Evolutionary conservation across 2,113 vertebrate genomes (phyloP), one percentile per base, ranked within the genome.

Genomic region (Falco punctatus): DNA sequence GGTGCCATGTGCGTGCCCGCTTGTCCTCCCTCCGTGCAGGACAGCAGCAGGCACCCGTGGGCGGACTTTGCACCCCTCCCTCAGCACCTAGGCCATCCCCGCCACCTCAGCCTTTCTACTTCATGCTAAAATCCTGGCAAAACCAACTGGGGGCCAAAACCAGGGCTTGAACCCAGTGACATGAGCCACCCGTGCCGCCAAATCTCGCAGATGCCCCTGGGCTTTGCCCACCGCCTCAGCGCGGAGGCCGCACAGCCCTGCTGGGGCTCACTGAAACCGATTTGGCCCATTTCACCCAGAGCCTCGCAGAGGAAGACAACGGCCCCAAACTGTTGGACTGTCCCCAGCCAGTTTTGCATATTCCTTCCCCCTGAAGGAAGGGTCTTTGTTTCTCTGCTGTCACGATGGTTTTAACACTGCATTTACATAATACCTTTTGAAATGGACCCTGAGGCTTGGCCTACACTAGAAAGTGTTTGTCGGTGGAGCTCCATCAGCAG

Each of bases 361-460:
- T 88, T 93, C 46, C 28, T 96, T 73, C 27, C 13, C 74, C 90
- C 74, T 69, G 54, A 54, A 92, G 81, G 79, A 88, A 73, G 0
- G 2, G 46, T 86, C 62, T 88, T 93, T 94, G 75, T 93, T 92
- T 82, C 74, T 87, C 79, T 83, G 74, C 51, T 96, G 90, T 92
- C 67, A 88, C 3, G 21, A 59, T 12, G 66, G 38, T 48, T 97
- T 96, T 88, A 92, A 78, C 58, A 93, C 26, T 0, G 42, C 15
- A 88, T 97, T 93, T 86, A 88, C 66, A 80, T 93, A 90, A 95
- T 65, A 86, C 59, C 71, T 90, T 95, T 80, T 80, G 81, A 94
- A 96, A 92, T 54, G 49, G 46, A 59, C 58, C 66, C 62, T 1
- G 46, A 80, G 46, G 71, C 81, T 38, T 20, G 57, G 32, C 48